phyloP scores from a whole-genome alignment of 2,797 vertebrate genomes.

The Scomberomorus guttatus region DNA sequence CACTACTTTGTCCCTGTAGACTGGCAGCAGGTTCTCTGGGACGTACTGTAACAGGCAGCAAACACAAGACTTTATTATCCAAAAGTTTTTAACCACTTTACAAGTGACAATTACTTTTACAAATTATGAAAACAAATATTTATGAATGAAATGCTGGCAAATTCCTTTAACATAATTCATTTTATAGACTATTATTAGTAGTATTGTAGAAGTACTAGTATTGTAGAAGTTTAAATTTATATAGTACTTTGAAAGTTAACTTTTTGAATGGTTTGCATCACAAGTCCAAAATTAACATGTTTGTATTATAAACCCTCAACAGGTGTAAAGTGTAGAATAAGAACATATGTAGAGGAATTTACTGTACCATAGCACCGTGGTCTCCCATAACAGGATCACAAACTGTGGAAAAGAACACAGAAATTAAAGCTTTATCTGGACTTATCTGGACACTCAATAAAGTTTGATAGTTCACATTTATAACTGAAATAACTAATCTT shows the following conservation, averaged over 20 bases:
- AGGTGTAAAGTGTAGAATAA: not conserved
- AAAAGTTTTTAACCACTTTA: not conserved
- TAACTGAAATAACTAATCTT: not conserved
- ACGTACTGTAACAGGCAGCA: slow-evolving; percentile 88
- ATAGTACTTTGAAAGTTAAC: not conserved
- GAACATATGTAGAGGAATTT: not conserved
- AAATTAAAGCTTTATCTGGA: not conserved
- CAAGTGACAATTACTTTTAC: not conserved
- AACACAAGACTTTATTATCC: not conserved
- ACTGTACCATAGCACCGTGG: slow-evolving; percentile 93
- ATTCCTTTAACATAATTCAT: not conserved
- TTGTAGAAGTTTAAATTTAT: not conserved
- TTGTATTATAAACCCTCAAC: not conserved
- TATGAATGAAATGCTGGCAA: not conserved
- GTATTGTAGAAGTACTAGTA: not conserved
- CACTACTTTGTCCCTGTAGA: slow-evolving; percentile 94
- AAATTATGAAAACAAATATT: not conserved
- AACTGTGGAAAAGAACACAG: slow-evolving; percentile 81
- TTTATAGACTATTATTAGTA: not conserved
- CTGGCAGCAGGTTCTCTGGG: slow-evolving; percentile 92
- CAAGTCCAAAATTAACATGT: not conserved
- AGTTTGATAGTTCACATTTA: slow-evolving; percentile 1
- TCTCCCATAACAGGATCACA: slow-evolving; percentile 99
- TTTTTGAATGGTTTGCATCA: not conserved
- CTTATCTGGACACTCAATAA: not conserved